These are phyloP conservation scores for Drosophila suzukii DNA, from an alignment of 1,140 invertebrate genomes.

Conservation along the genomic window DNA sequence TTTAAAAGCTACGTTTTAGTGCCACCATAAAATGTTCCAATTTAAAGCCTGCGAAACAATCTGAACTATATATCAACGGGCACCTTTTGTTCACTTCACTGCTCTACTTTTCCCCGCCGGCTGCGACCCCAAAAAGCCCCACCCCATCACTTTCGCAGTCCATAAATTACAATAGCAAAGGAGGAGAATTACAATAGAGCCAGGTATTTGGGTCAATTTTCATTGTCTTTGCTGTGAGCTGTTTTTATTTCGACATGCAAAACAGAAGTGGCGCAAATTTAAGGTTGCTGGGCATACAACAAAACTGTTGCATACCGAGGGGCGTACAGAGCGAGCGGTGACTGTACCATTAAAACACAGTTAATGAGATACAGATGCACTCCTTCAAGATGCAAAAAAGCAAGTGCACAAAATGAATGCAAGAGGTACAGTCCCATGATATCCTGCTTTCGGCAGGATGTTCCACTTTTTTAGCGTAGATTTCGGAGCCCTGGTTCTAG, in stretches of 20 bases:
- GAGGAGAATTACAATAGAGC: slow-evolving; percentile 34
- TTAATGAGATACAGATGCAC: slow-evolving; percentile 26
- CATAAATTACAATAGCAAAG: slow-evolving; percentile 70
- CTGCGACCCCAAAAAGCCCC: slow-evolving; percentile 15
- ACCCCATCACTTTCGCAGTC: slow-evolving; percentile 5
- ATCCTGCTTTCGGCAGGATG: background rate
- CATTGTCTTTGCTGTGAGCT: slow-evolving; percentile 29
- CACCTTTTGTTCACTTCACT: slow-evolving; percentile 58
- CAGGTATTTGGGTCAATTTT: slow-evolving; percentile 76
- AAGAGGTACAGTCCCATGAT: background rate
- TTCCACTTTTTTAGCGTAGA: background rate
- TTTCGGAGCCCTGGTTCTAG: background rate
- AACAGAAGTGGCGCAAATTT: slow-evolving; percentile 74
- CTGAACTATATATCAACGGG: slow-evolving; percentile 1
- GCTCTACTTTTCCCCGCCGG: slow-evolving; percentile 30
- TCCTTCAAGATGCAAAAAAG: slow-evolving; percentile 16
- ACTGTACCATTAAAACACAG: background rate
- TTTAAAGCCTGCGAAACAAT: slow-evolving; percentile 15
- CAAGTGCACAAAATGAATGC: slow-evolving; percentile 41
- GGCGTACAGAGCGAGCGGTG: slow-evolving; percentile 9
- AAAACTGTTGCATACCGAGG: slow-evolving; percentile 54
- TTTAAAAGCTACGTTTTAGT: background rate
- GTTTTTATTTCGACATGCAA: slow-evolving; percentile 56
- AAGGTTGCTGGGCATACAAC: slow-evolving; percentile 3
- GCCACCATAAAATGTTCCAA: background rate